Conservation (phyloP, 2,797 vertebrate species). For the Melanotaenia trifasciata region DNA sequence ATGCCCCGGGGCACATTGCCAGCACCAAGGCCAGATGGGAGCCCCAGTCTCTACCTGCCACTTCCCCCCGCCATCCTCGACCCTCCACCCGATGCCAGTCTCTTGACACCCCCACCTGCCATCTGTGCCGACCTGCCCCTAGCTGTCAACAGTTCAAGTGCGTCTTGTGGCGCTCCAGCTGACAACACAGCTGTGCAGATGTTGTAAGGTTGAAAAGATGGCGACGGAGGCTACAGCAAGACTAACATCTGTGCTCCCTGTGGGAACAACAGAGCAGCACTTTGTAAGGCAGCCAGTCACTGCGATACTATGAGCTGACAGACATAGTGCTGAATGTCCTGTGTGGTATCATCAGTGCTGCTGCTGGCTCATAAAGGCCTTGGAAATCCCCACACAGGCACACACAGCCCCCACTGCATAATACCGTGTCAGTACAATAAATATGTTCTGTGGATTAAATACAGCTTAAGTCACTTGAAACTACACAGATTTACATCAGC, state of each 20-base stretch:
- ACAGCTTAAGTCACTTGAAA: slow-evolving; percentile 70
- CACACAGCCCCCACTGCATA: slow-evolving; percentile 16
- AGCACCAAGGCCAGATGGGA: slow-evolving; percentile 79
- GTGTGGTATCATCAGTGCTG: slow-evolving; percentile 41
- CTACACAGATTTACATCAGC: slow-evolving; percentile 57
- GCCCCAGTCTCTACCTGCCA: slow-evolving; percentile 74
- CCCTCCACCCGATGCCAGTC: slow-evolving; percentile 58
- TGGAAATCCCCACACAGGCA: neutral
- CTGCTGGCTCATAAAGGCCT: slow-evolving; percentile 33
- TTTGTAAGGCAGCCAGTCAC: slow-evolving; percentile 62
- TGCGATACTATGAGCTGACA: slow-evolving; percentile 62
- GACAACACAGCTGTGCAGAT: slow-evolving; percentile 76
- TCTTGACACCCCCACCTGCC: slow-evolving; percentile 67
- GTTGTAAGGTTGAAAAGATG: slow-evolving; percentile 63
- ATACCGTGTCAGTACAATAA: slow-evolving; percentile 61
- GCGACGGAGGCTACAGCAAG: slow-evolving; percentile 49
- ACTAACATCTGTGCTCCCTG: slow-evolving; percentile 77
- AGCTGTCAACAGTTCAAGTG: slow-evolving; percentile 75
- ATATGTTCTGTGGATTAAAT: slow-evolving; percentile 72
- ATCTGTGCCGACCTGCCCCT: slow-evolving; percentile 77
- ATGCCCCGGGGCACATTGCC: slow-evolving; percentile 74
- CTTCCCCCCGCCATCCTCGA: slow-evolving; percentile 8
- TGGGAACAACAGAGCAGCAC: slow-evolving; percentile 69
- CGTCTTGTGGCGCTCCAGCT: slow-evolving; percentile 45
- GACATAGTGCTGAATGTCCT: slow-evolving; percentile 51